Conservation (phyloP, 2,888 invertebrate genomes). For the Drosophila emarginata region DNA sequence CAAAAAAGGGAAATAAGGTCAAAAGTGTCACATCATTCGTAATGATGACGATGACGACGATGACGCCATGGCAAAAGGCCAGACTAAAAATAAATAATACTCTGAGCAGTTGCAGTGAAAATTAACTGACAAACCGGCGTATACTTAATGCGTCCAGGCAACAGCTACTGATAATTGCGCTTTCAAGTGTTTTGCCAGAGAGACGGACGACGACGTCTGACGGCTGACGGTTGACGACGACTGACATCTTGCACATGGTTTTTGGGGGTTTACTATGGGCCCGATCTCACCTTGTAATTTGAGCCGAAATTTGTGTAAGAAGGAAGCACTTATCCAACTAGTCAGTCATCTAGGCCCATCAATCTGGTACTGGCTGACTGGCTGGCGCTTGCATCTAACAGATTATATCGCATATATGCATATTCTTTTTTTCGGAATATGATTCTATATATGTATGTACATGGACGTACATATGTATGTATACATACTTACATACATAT, state of each 20-base stretch:
- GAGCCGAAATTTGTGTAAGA: slow-evolving; percentile 72
- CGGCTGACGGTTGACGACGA: slow-evolving; percentile 58
- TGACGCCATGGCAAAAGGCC: slow-evolving; percentile 29
- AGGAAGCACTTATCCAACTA: slow-evolving; percentile 79
- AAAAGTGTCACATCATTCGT: slow-evolving; percentile 81
- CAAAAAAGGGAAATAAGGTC: slow-evolving; percentile 61
- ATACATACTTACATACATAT: slow-evolving; percentile 27
- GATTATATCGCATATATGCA: slow-evolving; percentile 59
- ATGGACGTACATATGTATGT: too few species aligned
- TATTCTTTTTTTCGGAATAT: slow-evolving; percentile 22
- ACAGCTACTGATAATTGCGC: slow-evolving; percentile 71
- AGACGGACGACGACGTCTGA: slow-evolving; percentile 17
- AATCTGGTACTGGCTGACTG: slow-evolving; percentile 44
- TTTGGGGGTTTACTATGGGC: neutral
- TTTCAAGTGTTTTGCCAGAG: slow-evolving; percentile 57
- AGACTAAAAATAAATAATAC: slow-evolving; percentile 49
- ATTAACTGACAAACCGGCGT: slow-evolving; percentile 69
- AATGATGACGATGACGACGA: slow-evolving; percentile 72
- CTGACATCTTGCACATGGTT: slow-evolving; percentile 72
- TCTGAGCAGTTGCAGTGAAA: slow-evolving; percentile 47
- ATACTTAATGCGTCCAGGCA: slow-evolving; percentile 57
- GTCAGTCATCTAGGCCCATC: slow-evolving; percentile 58
- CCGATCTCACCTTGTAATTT: slow-evolving; percentile 80
- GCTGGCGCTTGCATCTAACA: slow-evolving; percentile 37
- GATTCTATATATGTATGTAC: slow-evolving; percentile 26